Evolutionary conservation across 2,797 vertebrate genomes (phyloP).

Genomic region (Ctenosaura bakeri): DNA sequence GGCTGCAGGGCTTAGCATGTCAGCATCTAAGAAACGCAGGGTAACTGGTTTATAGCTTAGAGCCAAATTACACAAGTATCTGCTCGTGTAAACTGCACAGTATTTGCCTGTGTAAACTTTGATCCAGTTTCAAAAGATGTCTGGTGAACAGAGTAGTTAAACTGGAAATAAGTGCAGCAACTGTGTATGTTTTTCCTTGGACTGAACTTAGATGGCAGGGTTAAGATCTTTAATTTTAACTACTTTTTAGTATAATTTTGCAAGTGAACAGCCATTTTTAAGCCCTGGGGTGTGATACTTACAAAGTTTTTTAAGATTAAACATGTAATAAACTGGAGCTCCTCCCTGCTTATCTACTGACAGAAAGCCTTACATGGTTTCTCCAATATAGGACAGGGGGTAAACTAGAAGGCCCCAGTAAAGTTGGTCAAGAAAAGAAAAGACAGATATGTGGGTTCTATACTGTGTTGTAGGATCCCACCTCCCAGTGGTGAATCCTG

Average conservation of each 20-base stretch:
- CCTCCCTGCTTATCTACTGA: neutral
- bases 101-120: constrained; percentile 25
- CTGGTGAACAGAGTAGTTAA: constrained; percentile 37
- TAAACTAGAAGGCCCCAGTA: neutral
- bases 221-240: neutral
- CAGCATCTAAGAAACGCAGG: neutral
- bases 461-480: neutral
- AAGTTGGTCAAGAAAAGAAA: neutral
- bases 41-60: constrained; percentile 16
- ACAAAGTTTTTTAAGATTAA: neutral
- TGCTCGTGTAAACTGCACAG: constrained; percentile 5
- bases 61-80: constrained; percentile 34
- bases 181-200: neutral
- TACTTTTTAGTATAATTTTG: constrained; percentile 2
- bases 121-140: constrained; percentile 26
- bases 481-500: neutral
- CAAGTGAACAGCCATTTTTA: constrained; percentile 35
- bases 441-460: neutral
- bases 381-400: neutral
- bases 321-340: neutral
- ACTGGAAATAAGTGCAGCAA: constrained; percentile 21
- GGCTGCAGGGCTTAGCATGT: neutral
- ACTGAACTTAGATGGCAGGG: neutral
- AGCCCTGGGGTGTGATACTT: neutral
- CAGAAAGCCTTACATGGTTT: neutral